Base-by-base conservation (phyloP, 2,888 invertebrate species). In the Xylota sylvarum region DNA sequence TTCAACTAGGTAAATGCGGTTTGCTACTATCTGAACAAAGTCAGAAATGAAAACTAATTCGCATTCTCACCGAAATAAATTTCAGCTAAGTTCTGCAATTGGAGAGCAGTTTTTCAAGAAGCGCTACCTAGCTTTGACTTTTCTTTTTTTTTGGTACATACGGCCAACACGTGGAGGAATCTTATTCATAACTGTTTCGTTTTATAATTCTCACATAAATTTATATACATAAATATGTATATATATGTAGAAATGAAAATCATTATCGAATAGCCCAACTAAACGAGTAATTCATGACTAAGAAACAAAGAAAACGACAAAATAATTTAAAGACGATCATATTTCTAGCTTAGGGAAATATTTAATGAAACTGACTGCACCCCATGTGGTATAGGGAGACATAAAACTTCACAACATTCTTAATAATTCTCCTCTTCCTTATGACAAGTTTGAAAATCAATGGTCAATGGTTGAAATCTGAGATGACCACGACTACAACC, bases 321-420 rank as follows among this genome's bases (percentile, higher is more conserved):
- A 58, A 46, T 55, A 69, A 64, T 74, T 55, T 55, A 74, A 74
- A 64, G 32, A 55, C 48, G 84, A 84, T 84, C 84, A 74, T 58
- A 50, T 84, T 84, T 69, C 84, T 14, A 27, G 23, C 27, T 64
- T 27, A 14, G 1, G 23, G 7, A 56, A 56, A 70, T 14, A 27
- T 72, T 60, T 46, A 52, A 67, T 65, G 52, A 69, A 83, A 58
- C 48, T 55, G 14, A 65, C 46, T 62, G 64, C 74, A 37, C 84
- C 46, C 10, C 84, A 79, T 84, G 84, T 62, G 84, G 79, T 27
- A 48, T 0, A 35, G 23, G 3, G 23, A 23, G 69, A 14, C 55
- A 79, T 83, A 69, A 79, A 84, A 67, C 64, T 67, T 69, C 64
- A 83, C 56, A 64, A 58, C 19, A 82, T 64, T 70, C 69, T 69